Evolutionary conservation across 2,888 invertebrate genomes (phyloP).

Genomic region (Chymomyza caudatula): DNA sequence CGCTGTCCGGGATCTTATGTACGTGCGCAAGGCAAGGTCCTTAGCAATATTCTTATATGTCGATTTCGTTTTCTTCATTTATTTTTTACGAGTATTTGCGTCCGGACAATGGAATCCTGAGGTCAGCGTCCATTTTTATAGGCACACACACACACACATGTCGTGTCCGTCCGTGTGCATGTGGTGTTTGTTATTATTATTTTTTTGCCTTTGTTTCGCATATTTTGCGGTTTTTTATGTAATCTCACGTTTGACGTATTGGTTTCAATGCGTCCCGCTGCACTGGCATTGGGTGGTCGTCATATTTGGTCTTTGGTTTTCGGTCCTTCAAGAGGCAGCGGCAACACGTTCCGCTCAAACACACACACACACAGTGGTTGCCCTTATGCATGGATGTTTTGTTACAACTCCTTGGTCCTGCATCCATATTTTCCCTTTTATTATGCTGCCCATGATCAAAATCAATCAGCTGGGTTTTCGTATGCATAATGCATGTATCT

Average conservation of each 20-base stretch:
- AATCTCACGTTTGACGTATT: slow-evolving; percentile 72
- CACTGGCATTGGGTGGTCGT: slow-evolving; percentile 56
- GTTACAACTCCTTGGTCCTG: no score
- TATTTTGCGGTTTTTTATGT: slow-evolving; percentile 71
- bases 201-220: slow-evolving; percentile 53
- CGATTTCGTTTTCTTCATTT: slow-evolving; percentile 42
- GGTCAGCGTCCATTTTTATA: slow-evolving; percentile 51
- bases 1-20: slow-evolving; percentile 8
- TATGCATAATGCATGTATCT: not conserved
- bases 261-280: slow-evolving; percentile 53
- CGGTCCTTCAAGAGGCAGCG: slow-evolving; percentile 28
- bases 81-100: slow-evolving; percentile 70
- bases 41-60: slow-evolving; percentile 55
- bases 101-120: slow-evolving; percentile 58
- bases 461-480: slow-evolving; percentile 53
- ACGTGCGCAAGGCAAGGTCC: slow-evolving; percentile 37
- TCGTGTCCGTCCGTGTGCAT: slow-evolving; percentile 8
- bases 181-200: slow-evolving; percentile 15
- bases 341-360: slow-evolving; percentile 47
- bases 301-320: not conserved
- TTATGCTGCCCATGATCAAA: slow-evolving; percentile 31
- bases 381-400: slow-evolving; percentile 46
- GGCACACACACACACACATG: no score
- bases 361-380: slow-evolving; percentile 6
- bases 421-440: not conserved